Base-by-base conservation (phyloP, 1,140 invertebrate species). In the Euura lappo region DNA sequence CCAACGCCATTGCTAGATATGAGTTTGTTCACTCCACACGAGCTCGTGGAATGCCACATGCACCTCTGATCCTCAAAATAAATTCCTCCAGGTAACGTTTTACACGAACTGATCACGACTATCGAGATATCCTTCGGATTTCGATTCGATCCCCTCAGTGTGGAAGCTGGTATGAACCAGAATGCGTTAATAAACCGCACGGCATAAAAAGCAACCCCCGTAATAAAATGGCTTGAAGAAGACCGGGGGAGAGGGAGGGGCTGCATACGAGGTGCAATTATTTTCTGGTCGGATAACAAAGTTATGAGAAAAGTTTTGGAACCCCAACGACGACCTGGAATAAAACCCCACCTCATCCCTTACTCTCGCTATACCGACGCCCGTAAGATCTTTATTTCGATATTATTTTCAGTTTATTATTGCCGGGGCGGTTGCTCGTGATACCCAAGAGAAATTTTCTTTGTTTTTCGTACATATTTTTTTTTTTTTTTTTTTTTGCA, bases 11-110 rank as follows among this genome's bases (percentile, higher is more conserved):
- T 8, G 51, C 10, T 60, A 66, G 8, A 68, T 68, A 68, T 72
- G 76, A 76, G 72, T 73, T 71, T 69, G 65, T 69, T 75, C 45
- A n/a, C 51, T 60, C 51, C 51, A 6, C 13, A 11, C 51, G 51
- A 10, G 8, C 2, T 64, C 60, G 60, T 28, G 28, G 28, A 28
- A 28, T 28, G 28, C 28, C 28, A 28, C 28, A 28, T 28, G 0
- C 28, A 28, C 28, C 28, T 28, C 28, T 28, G 28, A 28, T 28
- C 28, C 28, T 28, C 28, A 28, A 28, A 28, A 28, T 0, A 28
- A 28, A 28, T 28, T 28, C 28, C 28, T 28, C 28, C 28, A 28
- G 28, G 28, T 28, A 28, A 28, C 28, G 28, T 28, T 28, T 28
- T 28, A 28, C 28, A 28, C 28, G 28, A 28, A 28, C 28, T 28